Percentiles rank a stretch among this genome's conserved stretches.
Conservation (phyloP, 2,888 invertebrate genomes). For the Lepidonotus clava region DNA sequence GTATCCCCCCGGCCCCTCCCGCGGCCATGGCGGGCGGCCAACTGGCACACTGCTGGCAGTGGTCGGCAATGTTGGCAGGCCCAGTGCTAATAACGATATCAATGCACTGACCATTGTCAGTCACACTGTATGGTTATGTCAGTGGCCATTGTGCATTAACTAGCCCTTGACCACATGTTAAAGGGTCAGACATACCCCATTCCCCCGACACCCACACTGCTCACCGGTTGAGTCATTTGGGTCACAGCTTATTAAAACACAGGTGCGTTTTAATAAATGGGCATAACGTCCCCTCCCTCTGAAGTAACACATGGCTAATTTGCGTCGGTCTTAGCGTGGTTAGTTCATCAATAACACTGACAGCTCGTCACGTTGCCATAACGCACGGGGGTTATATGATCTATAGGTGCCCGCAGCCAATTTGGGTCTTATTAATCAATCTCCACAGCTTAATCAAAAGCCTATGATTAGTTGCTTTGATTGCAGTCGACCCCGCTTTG, state of each 20-base stretch:
- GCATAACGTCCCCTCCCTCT: no score
- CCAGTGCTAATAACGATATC: constrained; percentile 26
- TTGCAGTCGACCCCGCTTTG: background rate
- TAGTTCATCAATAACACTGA: no score
- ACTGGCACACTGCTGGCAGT: background rate
- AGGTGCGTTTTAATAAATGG: no score
- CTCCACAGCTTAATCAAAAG: constrained; percentile 3
- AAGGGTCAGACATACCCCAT: background rate
- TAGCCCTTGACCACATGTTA: constrained; percentile 22
- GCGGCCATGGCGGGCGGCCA: background rate
- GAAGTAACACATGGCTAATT: no score
- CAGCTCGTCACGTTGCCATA: background rate
- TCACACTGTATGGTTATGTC: background rate
- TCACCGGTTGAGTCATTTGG: no score
- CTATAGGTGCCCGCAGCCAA: background rate
- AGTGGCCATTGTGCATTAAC: background rate
- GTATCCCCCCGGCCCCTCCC: no score
- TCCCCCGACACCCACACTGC: no score
- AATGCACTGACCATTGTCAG: constrained; percentile 7
- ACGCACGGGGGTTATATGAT: constrained; percentile 1
- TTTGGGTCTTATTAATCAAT: constrained; percentile 7
- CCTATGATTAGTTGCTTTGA: constrained; percentile 12
- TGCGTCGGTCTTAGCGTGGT: no score
- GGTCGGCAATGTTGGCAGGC: background rate
- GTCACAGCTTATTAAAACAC: no score